Base-by-base conservation (phyloP, 2,888 invertebrate species). In the Ophion ventricosus region DNA sequence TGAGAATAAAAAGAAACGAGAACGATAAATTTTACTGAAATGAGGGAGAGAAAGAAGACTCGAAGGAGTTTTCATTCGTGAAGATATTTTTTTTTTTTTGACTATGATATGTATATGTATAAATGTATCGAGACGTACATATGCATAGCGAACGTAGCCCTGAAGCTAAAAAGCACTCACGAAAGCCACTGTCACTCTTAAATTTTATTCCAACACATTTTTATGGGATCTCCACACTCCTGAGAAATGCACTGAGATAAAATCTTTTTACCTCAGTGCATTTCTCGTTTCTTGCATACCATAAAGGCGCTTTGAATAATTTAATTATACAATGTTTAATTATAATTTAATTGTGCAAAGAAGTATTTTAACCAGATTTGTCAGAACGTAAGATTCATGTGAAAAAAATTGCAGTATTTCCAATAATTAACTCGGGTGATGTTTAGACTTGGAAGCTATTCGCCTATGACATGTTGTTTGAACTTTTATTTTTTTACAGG, bases 11-110 rank as follows among this genome's bases (percentile, higher is more conserved):
- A 35, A 35, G 8, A 67, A 82, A 40, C 57, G 20, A 11, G 59
- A 59, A 78, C 67, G 67, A 78, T 78, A 82, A 74, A 78, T 82
- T 74, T 26, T 63, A 59, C n/a, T 54, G 54, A 74, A 78, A 82
- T 72, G 59, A 73, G 61, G 29, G 63, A 49, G 35, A 54, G 67
- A 72, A 0, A 56, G 40, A 29, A 40, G 17, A 64, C 61, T 26
- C 10, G n/a, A 20, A 56, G 17, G 20, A 54, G 70, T 25, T 57
- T 72, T 43, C n/a, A 73, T 63, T 73, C 59, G 57, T 25, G 49
- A 35, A 64, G 56, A 17, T n/a, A 35, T 40, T 61, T 20, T 56
- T 29, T 26, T 29, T 14, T 35, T 14, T 11, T 14, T 3, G 3
- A 25, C 23, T 49, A 17, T 8, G n/a, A 43, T 26, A 64, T 43